These are phyloP conservation scores for Lepidochrysops patricia DNA, from an alignment of 2,888 invertebrate genomes.

Conservation along the genomic window DNA sequence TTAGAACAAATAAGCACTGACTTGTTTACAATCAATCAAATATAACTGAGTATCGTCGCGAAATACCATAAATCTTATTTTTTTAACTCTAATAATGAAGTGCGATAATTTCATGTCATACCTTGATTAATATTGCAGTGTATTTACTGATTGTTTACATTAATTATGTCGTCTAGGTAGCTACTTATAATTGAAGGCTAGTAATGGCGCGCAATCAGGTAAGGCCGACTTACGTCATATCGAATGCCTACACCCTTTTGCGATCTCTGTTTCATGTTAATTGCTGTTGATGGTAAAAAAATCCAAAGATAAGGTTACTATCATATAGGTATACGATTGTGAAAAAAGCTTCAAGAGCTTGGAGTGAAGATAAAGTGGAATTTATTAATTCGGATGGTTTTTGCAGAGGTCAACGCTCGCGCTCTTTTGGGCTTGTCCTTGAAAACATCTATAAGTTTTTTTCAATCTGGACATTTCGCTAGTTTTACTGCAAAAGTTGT, in stretches of 20 bases:
- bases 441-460: background rate
- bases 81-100: background rate
- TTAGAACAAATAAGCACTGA: background rate
- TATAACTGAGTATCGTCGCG: background rate
- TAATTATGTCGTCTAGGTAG: background rate
- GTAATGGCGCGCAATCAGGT: background rate
- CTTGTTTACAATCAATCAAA: background rate
- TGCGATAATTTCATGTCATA: background rate
- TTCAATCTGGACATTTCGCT: background rate
- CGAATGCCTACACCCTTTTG: constrained; percentile 4
- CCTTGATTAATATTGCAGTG: background rate
- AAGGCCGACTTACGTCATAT: constrained; percentile 4
- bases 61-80: background rate
- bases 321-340: no score
- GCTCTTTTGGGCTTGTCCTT: background rate
- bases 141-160: background rate
- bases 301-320: no score
- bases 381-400: background rate
- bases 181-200: constrained; percentile 1
- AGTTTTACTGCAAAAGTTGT: background rate
- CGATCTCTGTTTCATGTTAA: background rate
- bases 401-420: background rate
- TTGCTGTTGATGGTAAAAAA: background rate
- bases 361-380: background rate
- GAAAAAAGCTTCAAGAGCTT: background rate